Evolutionary conservation across 2,113 vertebrate species (phyloP).

Genomic region (Phycodurus eques): DNA sequence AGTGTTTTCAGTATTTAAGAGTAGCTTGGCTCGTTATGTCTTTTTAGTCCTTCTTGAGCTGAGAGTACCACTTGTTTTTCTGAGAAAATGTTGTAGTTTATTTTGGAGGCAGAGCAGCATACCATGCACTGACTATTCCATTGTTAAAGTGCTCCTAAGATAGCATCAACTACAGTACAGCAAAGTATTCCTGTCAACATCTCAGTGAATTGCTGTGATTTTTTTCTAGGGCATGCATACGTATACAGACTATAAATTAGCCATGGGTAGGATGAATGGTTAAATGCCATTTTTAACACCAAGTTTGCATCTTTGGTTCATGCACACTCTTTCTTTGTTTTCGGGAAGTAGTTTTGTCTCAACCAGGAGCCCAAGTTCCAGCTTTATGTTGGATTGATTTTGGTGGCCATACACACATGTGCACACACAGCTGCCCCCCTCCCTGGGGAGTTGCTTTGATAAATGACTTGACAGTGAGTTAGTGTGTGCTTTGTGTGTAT

Average conservation of each 20-base stretch:
- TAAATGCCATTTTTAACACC: not conserved
- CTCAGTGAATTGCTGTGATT: no score
- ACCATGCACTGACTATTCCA: not conserved
- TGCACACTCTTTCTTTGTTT: conserved; percentile 2
- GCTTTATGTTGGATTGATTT: conserved; percentile 55
- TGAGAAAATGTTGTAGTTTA: not conserved
- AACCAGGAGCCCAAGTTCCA: conserved; percentile 17
- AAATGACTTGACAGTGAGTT: conserved; percentile 59
- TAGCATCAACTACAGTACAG: not conserved
- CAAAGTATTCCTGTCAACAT: not conserved
- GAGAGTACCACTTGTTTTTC: no score
- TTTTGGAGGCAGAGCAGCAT: not conserved
- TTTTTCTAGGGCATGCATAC: no score
- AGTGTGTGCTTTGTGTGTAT: conserved; percentile 33
- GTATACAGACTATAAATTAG: not conserved
- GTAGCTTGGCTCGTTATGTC: not conserved
- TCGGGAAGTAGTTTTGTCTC: not conserved
- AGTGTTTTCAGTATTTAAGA: not conserved
- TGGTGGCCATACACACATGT: conserved; percentile 28
- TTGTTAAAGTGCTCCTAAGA: no score
- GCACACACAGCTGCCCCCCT: conserved; percentile 27
- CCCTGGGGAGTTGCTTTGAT: conserved; percentile 61
- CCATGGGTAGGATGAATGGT: not conserved
- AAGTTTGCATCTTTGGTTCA: not conserved
- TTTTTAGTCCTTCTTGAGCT: not conserved